Percentiles rank a stretch among this genome's conserved stretches.
These are phyloP conservation scores for Perdix hodgsoniae DNA, from an alignment of 2,797 vertebrate species.

Conservation along the genomic window DNA sequence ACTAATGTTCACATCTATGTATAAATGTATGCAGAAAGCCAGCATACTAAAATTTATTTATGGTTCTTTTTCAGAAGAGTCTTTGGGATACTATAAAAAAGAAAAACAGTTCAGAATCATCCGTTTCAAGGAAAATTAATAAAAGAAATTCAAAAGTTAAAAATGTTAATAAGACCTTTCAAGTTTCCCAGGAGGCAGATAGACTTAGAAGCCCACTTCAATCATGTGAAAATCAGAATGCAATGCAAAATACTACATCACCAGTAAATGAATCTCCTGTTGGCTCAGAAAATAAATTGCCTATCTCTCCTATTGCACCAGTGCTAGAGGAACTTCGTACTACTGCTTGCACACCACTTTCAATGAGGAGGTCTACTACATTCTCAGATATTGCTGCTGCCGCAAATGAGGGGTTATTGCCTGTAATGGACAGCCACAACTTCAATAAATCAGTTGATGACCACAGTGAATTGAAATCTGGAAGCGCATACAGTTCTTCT, in stretches of 20 bases:
- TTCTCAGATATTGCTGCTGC: slow-evolving; percentile 49
- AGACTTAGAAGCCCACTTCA: slow-evolving; percentile 86
- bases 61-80: slow-evolving; percentile 83
- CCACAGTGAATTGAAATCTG: slow-evolving; percentile 23
- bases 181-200: slow-evolving; percentile 78
- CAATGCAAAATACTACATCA: slow-evolving; percentile 6
- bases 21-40: not conserved
- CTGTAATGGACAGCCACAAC: not conserved
- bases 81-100: slow-evolving; percentile 91
- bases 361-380: slow-evolving; percentile 64
- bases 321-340: slow-evolving; percentile 25
- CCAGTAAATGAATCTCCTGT: slow-evolving; percentile 17
- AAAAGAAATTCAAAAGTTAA: slow-evolving; percentile 73
- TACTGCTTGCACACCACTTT: slow-evolving; percentile 39
- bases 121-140: slow-evolving; percentile 55
- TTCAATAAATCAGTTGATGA: not conserved
- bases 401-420: not conserved
- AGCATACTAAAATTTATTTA: not conserved
- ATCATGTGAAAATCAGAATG: slow-evolving; percentile 78
- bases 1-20: not conserved
- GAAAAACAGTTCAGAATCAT: slow-evolving; percentile 75
- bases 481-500: slow-evolving; percentile 21
- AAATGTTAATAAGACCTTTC: slow-evolving; percentile 86
- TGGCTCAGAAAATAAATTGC: slow-evolving; percentile 67
- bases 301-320: slow-evolving; percentile 69